A percentile compares a stretch with the other conserved stretches of the same genome.
phyloP scores from a whole-genome alignment of 2,113 vertebrate genomes.

The Labeo rohita region DNA sequence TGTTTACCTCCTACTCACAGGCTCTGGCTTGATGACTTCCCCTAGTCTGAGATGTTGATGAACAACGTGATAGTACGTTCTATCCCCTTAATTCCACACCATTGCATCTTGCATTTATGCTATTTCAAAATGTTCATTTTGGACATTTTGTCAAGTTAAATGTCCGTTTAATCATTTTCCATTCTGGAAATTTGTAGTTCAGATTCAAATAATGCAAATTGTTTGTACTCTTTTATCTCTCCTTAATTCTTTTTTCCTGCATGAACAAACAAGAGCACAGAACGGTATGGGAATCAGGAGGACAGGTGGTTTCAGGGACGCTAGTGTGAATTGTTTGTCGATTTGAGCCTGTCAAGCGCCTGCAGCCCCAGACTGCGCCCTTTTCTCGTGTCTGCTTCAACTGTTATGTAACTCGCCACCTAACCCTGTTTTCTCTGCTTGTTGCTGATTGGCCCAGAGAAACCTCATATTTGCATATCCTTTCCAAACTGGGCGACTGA shows the following conservation, averaged over 20 bases:
- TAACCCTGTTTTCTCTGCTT: conserved; percentile 7
- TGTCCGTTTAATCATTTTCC: too few relatives aligned
- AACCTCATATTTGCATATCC: conserved; percentile 60
- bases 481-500: conserved; percentile 41
- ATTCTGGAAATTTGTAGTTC: neutral
- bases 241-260: neutral
- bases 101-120: neutral
- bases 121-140: neutral
- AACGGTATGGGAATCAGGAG: neutral
- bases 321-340: conserved; percentile 49
- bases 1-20: conserved; percentile 56
- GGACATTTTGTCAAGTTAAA: neutral
- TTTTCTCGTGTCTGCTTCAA: conserved; percentile 61
- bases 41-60: conserved; percentile 53
- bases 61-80: conserved; percentile 45
- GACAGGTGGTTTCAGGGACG: conserved; percentile 22
- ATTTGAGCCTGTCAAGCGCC: conserved; percentile 66
- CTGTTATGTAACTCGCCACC: conserved; percentile 66
- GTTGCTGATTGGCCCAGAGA: conserved; percentile 59
- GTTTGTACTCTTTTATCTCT: neutral
- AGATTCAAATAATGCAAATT: neutral
- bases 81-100: conserved; percentile 39
- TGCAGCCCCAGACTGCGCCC: conserved; percentile 55
- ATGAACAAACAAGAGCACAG: neutral
- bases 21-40: conserved; percentile 59